phyloP scores from a whole-genome alignment of 2,797 vertebrate genomes.

The Neopelma chrysocephalum region DNA sequence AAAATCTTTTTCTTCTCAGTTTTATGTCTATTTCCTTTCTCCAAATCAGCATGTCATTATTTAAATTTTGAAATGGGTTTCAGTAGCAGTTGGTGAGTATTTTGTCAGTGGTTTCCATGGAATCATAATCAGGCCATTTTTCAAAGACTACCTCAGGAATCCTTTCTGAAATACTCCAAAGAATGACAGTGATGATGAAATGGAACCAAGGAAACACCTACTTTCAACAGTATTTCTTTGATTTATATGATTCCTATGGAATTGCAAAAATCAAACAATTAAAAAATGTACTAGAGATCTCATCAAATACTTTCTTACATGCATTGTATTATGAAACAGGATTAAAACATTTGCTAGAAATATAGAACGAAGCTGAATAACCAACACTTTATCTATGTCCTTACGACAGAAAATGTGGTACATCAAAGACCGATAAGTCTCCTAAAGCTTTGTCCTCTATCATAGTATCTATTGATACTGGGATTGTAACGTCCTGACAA shows the following conservation, averaged over 20 bases:
- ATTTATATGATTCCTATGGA: not conserved
- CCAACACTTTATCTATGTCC: not conserved
- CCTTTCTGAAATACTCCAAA: not conserved
- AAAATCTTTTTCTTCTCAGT: not conserved
- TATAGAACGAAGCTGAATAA: not conserved
- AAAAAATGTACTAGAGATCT: not conserved
- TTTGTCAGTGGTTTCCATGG: slow-evolving; percentile 30
- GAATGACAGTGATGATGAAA: not conserved
- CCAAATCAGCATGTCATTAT: slow-evolving; percentile 8
- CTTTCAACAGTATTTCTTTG: not conserved
- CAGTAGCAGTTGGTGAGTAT: not conserved
- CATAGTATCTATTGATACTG: not conserved
- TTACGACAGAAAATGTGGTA: not conserved
- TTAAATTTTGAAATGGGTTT: slow-evolving; percentile 41
- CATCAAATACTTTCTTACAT: not conserved
- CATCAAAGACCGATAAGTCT: not conserved
- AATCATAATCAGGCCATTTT: slow-evolving; percentile 18
- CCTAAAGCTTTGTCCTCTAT: not conserved
- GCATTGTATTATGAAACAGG: not conserved
- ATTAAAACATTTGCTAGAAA: not conserved
- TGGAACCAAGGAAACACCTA: not conserved
- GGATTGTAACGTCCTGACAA: not conserved
- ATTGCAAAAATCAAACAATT: not conserved
- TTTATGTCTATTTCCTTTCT: not conserved
- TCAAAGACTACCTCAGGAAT: slow-evolving; percentile 25